Conservation (phyloP, 1,140 invertebrate species). For the Eubasilissa regina region DNA sequence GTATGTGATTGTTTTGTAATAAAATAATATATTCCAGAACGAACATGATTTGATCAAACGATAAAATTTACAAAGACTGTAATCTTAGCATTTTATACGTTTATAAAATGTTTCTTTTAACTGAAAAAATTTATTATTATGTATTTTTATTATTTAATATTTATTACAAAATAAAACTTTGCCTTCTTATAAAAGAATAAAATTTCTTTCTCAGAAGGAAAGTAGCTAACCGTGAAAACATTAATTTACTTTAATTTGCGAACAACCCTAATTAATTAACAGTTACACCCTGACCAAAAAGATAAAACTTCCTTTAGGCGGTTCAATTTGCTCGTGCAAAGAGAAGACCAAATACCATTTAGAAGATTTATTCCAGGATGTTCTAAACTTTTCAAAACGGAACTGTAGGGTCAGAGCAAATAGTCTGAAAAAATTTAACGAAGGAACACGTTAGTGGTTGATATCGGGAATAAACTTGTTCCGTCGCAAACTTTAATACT, state of each 20-base stretch:
- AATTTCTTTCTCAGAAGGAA: background rate
- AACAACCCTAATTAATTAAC: constrained; percentile 17
- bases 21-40: too few relatives aligned
- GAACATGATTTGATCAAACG: too few relatives aligned
- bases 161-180: too few relatives aligned
- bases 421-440: constrained; percentile 54
- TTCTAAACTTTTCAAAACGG: constrained; percentile 6
- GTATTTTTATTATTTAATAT: too few relatives aligned
- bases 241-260: constrained; percentile 6
- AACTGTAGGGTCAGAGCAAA: background rate
- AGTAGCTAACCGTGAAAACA: background rate
- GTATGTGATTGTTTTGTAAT: too few relatives aligned
- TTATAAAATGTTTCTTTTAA: too few relatives aligned
- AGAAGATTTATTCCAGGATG: constrained; percentile 31
- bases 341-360: constrained; percentile 19
- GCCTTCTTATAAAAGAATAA: too few relatives aligned
- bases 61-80: too few relatives aligned
- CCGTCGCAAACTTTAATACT: constrained; percentile 1
- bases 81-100: too few relatives aligned
- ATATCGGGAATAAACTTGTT: constrained; percentile 20
- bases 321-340: constrained; percentile 36
- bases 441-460: constrained; percentile 28
- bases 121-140: too few relatives aligned
- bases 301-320: constrained; percentile 33
- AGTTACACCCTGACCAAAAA: constrained; percentile 9